Conservation (phyloP, 2,113 vertebrate genomes). For the Fukomys damarensis region DNA sequence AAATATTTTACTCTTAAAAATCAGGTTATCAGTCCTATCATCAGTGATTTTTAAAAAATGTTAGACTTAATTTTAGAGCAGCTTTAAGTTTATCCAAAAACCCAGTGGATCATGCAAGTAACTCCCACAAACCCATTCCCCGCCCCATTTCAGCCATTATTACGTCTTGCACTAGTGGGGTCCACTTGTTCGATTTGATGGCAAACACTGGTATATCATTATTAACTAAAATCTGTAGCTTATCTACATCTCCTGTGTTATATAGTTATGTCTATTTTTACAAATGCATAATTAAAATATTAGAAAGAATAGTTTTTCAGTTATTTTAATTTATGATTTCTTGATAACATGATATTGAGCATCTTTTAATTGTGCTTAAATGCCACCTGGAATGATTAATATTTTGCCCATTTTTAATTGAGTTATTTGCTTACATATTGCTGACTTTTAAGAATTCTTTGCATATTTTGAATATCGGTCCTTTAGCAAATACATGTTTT, state of each 20-base stretch:
- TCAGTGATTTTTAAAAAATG: not conserved
- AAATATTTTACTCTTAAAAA: not conserved
- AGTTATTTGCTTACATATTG: not conserved
- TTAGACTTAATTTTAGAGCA: not conserved
- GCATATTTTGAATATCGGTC: not conserved
- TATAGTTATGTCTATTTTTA: not conserved
- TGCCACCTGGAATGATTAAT: not conserved
- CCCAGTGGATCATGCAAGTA: not conserved
- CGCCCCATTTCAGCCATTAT: not conserved
- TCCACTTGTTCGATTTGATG: not conserved
- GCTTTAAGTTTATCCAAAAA: not conserved
- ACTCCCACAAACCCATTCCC: fast-evolving
- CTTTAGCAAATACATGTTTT: not conserved
- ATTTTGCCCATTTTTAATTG: not conserved
- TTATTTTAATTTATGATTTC: not conserved
- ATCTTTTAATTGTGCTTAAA: not conserved
- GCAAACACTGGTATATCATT: conserved; percentile 21
- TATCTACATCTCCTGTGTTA: not conserved
- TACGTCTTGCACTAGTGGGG: not conserved
- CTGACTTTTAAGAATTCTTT: not conserved
- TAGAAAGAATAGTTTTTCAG: not conserved
- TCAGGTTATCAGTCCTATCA: not conserved
- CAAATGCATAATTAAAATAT: not conserved
- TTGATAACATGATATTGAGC: not conserved
- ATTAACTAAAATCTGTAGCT: not conserved